Evolutionary conservation across 2,888 invertebrate species (phyloP).

Genomic region (Eilema sororculum): DNA sequence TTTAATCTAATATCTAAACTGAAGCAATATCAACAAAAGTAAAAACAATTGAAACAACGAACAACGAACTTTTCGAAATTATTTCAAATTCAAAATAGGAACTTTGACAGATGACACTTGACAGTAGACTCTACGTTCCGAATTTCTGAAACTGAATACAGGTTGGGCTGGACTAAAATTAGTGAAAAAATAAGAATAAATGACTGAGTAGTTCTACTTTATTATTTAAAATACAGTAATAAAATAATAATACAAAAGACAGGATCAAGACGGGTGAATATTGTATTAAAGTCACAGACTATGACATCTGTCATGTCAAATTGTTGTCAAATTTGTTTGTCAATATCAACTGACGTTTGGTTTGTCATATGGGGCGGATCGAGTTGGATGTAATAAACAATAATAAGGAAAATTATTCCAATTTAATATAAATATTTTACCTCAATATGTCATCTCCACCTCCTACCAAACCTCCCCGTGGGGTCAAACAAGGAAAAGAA

Average conservation of each 20-base stretch:
- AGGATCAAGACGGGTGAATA: no score
- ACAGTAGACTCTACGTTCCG: slow-evolving; percentile 1
- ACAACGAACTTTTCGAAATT: slow-evolving; percentile 37
- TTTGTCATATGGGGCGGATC: slow-evolving; percentile 32
- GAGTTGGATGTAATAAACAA: slow-evolving; percentile 20
- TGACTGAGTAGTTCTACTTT: no score
- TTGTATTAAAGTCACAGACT: no score
- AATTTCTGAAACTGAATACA: background rate
- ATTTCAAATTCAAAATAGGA: slow-evolving; percentile 18
- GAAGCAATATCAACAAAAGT: background rate
- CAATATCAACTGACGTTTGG: slow-evolving; percentile 13
- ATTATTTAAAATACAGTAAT: no score
- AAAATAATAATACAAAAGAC: no score
- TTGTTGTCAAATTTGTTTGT: slow-evolving; percentile 13
- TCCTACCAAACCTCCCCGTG: slow-evolving; percentile 94
- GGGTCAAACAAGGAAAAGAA: slow-evolving; percentile 95
- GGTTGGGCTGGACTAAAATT: background rate
- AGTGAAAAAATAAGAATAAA: no score
- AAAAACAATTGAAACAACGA: slow-evolving; percentile 24
- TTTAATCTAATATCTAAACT: no score
- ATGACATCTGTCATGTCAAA: background rate
- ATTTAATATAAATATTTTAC: slow-evolving; percentile 5
- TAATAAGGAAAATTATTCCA: slow-evolving; percentile 38
- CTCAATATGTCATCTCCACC: slow-evolving; percentile 88
- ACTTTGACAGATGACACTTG: background rate